These are phyloP conservation scores for Nannospalax galili DNA, from an alignment of 2,113 vertebrate species.

Conservation along the genomic window DNA sequence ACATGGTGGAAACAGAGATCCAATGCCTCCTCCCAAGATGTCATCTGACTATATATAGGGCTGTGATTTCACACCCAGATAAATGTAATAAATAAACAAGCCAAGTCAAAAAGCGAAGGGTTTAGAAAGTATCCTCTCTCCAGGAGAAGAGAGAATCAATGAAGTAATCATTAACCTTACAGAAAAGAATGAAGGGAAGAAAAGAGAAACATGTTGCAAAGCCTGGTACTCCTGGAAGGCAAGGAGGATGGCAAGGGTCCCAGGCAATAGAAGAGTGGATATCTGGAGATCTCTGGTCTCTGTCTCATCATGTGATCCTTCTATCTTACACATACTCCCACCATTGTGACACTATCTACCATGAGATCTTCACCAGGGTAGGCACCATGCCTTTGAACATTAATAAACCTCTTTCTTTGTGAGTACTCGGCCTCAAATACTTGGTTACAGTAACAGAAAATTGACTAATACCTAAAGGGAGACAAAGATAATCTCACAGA, in stretches of 20 bases:
- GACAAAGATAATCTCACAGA: constrained; percentile 8
- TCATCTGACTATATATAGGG: too few relatives aligned
- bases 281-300: neutral
- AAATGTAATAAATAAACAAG: too few relatives aligned
- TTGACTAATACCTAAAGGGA: neutral
- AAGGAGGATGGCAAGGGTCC: neutral
- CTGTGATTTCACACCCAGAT: too few relatives aligned
- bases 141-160: too few relatives aligned
- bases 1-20: too few relatives aligned
- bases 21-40: too few relatives aligned
- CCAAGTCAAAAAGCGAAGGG: too few relatives aligned
- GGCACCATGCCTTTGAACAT: neutral
- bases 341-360: neutral
- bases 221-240: neutral
- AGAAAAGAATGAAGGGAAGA: neutral
- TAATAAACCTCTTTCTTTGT: neutral
- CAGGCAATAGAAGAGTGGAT: neutral
- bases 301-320: neutral
- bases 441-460: neutral
- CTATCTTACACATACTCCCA: neutral
- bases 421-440: neutral
- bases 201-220: neutral
- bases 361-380: neutral
- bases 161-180: neutral
- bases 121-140: too few relatives aligned